Percentiles rank a stretch among this genome's conserved stretches.
Evolutionary conservation across 2,888 invertebrate genomes (phyloP).

Genomic region (Phymatocera aterrima): DNA sequence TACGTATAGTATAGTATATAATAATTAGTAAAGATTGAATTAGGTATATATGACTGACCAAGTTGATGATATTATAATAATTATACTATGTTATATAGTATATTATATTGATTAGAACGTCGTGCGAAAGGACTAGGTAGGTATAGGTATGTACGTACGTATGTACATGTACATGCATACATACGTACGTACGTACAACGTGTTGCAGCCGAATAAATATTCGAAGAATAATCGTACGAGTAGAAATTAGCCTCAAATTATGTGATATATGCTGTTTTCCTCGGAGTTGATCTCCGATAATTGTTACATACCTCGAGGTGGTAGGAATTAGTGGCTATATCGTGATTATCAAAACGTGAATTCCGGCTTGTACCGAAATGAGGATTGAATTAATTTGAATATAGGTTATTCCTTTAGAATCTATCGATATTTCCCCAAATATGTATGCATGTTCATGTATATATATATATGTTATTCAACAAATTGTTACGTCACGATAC

Average conservation of each 20-base stretch:
- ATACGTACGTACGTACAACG: too few species aligned
- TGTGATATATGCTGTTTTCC: constrained; percentile 71
- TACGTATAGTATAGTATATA: neutral
- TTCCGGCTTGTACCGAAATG: too few species aligned
- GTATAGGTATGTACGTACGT: too few species aligned
- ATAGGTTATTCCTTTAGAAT: too few species aligned
- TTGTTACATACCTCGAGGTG: constrained; percentile 64
- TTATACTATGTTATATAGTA: too few species aligned
- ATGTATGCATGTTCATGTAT: too few species aligned
- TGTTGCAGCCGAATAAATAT: neutral
- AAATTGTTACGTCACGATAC: neutral
- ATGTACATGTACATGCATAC: too few species aligned
- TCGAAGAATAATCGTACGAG: constrained; percentile 13
- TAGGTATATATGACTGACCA: constrained; percentile 25
- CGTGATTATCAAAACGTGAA: too few species aligned
- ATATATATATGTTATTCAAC: neutral
- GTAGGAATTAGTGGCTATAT: neutral
- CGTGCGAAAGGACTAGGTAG: too few species aligned
- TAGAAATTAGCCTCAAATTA: constrained; percentile 61
- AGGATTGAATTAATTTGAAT: too few species aligned
- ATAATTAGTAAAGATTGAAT: constrained; percentile 14
- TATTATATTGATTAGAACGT: too few species aligned
- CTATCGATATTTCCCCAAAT: too few species aligned
- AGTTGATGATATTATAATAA: constrained; percentile 26
- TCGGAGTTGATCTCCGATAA: constrained; percentile 70